Base-by-base conservation (phyloP, 1,140 invertebrate genomes). In the Drosophila mojavensis region DNA sequence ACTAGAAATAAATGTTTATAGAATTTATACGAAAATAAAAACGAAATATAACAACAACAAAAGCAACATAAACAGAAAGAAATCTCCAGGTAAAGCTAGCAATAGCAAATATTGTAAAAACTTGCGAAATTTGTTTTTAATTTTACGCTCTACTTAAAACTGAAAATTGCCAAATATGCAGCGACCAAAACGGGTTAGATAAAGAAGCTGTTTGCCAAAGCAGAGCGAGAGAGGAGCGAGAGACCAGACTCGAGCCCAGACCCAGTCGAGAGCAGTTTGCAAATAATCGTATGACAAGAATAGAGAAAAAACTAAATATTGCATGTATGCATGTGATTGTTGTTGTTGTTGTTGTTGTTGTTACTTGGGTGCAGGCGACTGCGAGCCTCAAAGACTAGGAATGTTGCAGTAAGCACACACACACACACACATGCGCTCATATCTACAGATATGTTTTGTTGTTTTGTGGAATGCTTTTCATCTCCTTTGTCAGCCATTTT, bases 101-200 rank as follows among this genome's bases (percentile, higher is more conserved):
- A 2, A 4, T 39, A 28, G 33, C 39, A 48, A n/a, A 51, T 28
- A 51, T 4, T 13, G 20, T 11, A 50, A 78, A 68, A 68, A 59
- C 51, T 59, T 62, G 20, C 65, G 63, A 88, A 88, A 88, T 83
- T 88, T 88, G 80, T 89, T 89, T 89, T 83, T 89, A 89, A 88
- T 88, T 88, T 88, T 89, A 77, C 84, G 84, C 84, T 88, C 83
- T 88, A 88, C 79, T 83, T 88, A 75, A 74, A 79, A 69, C 65
- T 67, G 79, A 89, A 86, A 88, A 86, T 86, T 83, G 65, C 73
- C 58, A 54, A 66, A 47, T 47, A 70, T 54, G 30, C 28, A 56
- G 39, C 48, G 47, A 65, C 17, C 24, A 61, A 53, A 79, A 79
- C 66, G 80, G 84, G 59, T 75, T 83, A 80, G 83, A 80, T 86